phyloP scores from a whole-genome alignment of 2,113 vertebrate species.

The Odontesthes bonariensis region DNA sequence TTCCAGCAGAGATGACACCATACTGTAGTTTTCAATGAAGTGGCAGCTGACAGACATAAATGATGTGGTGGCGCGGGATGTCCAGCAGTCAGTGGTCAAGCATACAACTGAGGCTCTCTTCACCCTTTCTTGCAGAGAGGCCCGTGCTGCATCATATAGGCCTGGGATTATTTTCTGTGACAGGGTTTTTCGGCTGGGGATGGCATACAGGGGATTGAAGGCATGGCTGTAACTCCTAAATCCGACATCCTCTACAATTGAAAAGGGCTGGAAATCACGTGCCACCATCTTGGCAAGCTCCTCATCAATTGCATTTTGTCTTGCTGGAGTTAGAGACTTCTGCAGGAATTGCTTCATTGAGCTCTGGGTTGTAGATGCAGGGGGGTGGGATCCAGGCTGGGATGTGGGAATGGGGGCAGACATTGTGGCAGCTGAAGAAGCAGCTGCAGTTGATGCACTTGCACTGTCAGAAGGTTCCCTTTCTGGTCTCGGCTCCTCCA shows the following conservation, averaged over 20 bases:
- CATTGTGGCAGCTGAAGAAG: too few relatives aligned
- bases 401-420: too few relatives aligned
- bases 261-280: not conserved
- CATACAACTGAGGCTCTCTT: not conserved
- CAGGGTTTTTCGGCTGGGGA: not conserved
- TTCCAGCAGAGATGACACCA: not conserved
- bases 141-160: constrained; percentile 6
- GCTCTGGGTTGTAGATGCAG: too few relatives aligned
- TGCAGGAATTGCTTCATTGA: too few relatives aligned
- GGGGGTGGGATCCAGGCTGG: too few relatives aligned
- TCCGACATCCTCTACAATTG: not conserved
- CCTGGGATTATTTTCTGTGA: not conserved
- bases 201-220: not conserved
- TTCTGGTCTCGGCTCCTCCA: too few relatives aligned
- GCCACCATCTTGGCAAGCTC: not conserved
- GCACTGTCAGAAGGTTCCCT: too few relatives aligned
- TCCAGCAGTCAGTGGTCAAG: not conserved
- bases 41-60: constrained; percentile 37
- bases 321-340: too few relatives aligned
- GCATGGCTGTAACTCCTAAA: not conserved
- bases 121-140: not conserved
- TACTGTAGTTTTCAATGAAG: constrained; percentile 34
- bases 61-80: constrained; percentile 12
- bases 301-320: not conserved
- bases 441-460: too few relatives aligned